Conservation (phyloP, 1,140 invertebrate genomes). For the Idris sp. region DNA sequence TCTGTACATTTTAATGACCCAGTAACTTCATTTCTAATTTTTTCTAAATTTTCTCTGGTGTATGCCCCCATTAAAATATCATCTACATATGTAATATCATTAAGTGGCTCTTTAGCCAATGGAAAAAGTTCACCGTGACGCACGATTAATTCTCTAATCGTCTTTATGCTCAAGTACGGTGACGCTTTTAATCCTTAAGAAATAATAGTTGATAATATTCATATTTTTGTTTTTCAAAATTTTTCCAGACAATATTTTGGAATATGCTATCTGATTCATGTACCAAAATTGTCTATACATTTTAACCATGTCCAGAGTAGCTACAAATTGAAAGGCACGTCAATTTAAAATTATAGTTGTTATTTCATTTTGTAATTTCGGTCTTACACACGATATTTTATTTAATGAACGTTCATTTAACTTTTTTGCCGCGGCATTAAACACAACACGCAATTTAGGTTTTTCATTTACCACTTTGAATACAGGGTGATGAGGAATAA, state of each 20-base stretch:
- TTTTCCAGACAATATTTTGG: constrained; percentile 19
- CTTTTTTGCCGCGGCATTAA: constrained; percentile 14
- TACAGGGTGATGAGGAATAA: constrained; percentile 21
- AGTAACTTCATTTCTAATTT: too few relatives aligned
- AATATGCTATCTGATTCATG: not conserved
- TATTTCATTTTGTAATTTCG: constrained; percentile 27
- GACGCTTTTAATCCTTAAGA: not conserved
- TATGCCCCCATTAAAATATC: constrained; percentile 1
- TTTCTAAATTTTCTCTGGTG: too few relatives aligned
- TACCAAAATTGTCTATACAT: constrained; percentile 14
- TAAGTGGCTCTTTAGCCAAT: too few relatives aligned
- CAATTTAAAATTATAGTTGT: too few relatives aligned
- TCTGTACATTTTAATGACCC: too few relatives aligned
- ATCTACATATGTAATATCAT: not conserved
- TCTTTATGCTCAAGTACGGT: constrained; percentile 1
- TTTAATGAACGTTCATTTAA: constrained; percentile 6
- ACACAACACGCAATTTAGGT: constrained; percentile 18
- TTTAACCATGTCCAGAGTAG: not conserved
- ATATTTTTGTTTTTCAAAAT: not conserved
- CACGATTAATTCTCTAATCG: constrained; percentile 2
- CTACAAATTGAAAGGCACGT: constrained; percentile 4
- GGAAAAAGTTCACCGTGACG: too few relatives aligned
- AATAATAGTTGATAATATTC: constrained; percentile 2
- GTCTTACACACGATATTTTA: constrained; percentile 7
- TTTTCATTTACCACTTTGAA: constrained; percentile 7